A percentile compares a stretch with the other conserved stretches of the same genome.
These are phyloP conservation scores for Brachyhypopomus occidentalis DNA, from an alignment of 2,113 vertebrate genomes.

Conservation along the genomic window DNA sequence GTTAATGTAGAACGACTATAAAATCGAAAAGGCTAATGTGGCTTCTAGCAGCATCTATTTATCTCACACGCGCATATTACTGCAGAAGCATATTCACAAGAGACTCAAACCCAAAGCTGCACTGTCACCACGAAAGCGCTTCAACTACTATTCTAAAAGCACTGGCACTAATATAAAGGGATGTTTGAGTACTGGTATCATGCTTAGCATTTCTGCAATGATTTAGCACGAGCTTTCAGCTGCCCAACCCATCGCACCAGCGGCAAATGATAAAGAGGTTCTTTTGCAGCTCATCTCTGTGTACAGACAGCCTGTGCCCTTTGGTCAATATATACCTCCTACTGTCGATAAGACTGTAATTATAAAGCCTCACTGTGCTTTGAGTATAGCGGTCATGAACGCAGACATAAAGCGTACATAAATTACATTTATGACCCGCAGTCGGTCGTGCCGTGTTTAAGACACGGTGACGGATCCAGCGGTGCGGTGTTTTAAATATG, in stretches of 20 bases:
- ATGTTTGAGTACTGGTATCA: constrained; percentile 24
- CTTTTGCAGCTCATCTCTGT: constrained; percentile 25
- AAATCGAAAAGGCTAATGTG: constrained; percentile 22
- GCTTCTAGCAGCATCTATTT: constrained; percentile 8
- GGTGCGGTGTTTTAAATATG: constrained; percentile 9
- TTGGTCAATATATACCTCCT: constrained; percentile 43
- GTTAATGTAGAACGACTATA: constrained; percentile 10
- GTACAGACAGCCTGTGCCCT: constrained; percentile 29
- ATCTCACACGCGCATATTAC: constrained; percentile 4
- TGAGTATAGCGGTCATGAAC: constrained; percentile 13
- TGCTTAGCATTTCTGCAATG: constrained; percentile 8
- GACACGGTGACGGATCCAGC: neutral
- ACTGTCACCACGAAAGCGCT: neutral
- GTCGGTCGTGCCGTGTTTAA: no score
- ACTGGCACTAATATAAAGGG: neutral
- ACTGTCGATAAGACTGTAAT: constrained; percentile 46
- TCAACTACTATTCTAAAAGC: neutral
- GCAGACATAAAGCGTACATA: constrained; percentile 26
- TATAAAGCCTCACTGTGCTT: constrained; percentile 34
- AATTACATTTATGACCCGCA: constrained; percentile 15
- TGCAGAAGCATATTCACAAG: neutral
- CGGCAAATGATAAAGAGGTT: constrained; percentile 32
- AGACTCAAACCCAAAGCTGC: neutral
- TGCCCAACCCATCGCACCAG: constrained; percentile 18
- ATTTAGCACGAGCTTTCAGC: constrained; percentile 26